These are phyloP conservation scores for Atta cephalotes DNA, from an alignment of 1,140 invertebrate genomes.

Conservation along the genomic window DNA sequence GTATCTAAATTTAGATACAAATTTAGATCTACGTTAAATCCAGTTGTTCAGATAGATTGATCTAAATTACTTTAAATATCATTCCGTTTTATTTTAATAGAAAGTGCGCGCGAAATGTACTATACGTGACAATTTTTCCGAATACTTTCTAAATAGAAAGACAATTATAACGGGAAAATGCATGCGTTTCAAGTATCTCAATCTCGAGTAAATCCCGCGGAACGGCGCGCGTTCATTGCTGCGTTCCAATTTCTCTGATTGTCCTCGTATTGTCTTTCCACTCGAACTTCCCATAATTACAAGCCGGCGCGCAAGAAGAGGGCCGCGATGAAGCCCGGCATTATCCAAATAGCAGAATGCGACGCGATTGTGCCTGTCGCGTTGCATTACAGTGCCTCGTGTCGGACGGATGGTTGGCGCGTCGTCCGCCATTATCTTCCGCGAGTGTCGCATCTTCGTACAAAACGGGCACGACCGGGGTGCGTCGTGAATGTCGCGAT, in stretches of 20 bases:
- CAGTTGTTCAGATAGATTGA: too few relatives aligned
- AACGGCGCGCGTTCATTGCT: conserved; percentile 17
- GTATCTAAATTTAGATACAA: too few relatives aligned
- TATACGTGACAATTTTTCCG: not conserved
- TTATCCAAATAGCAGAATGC: conserved; percentile 63
- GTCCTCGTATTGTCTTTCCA: conserved; percentile 58
- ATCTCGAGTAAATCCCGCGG: not conserved
- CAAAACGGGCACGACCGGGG: conserved; percentile 22
- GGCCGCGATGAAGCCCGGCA: not conserved
- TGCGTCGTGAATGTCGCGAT: not conserved
- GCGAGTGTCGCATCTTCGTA: not conserved
- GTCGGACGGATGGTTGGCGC: conserved; percentile 20
- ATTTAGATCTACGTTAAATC: too few relatives aligned
- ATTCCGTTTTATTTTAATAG: not conserved
- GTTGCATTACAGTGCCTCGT: conserved; percentile 1
- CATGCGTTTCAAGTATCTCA: not conserved
- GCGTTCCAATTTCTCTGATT: conserved; percentile 55
- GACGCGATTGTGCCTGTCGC: conserved; percentile 12
- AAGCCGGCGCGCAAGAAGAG: conserved; percentile 60
- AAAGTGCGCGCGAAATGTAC: not conserved
- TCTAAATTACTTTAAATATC: too few relatives aligned
- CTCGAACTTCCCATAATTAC: conserved; percentile 71
- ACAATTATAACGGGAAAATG: conserved; percentile 30
- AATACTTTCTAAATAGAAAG: conserved; percentile 6
- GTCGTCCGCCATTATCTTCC: conserved; percentile 7